Evolutionary conservation across 2,797 vertebrate genomes (phyloP), one percentile per base, ranked within the genome.

Genomic region (Mormyrops boulengeri): DNA sequence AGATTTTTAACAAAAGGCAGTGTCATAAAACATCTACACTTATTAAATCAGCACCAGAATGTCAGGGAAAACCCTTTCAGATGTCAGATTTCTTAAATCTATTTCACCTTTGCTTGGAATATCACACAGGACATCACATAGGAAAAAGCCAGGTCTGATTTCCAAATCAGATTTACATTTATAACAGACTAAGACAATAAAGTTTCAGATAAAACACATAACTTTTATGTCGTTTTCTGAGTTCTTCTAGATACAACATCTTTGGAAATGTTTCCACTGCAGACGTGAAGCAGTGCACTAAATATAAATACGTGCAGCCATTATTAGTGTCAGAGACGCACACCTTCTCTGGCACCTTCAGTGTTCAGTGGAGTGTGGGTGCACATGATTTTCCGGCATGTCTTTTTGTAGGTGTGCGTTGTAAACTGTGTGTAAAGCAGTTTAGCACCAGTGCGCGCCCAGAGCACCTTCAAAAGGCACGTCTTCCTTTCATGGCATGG

Each of bases 391-490:
- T 69, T 49, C 5, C 5, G 49, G 57, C 41, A 44, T 69, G 41
- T 66, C 60, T 88, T 38, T 88, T 66, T 57, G 53, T 47, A 66
- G 87, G 41, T 49, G 41, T 41, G 6, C 52, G 41, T 26, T 69
- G 87, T 88, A 66, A 60, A 66, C 57, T 66, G 34, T 66, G 52
- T 88, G 44, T 88, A 88, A 66, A 88, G 87, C 87, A 88, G 87
- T 88, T 69, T 88, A 88, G 17, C 57, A 4, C 19, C 12, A 34
- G n/a, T 19, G n/a, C 19, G 53, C 30, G 34, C 53, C 52, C 86
- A 41, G 52, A 60, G 86, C 86, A 44, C 52, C 86, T 41, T 87
- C 86, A 87, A 87, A 87, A 62, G 53, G 53, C 19, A 0, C 9
- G 6, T 44, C 86, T 44, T 57, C 53, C 87, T 88, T 88, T 88